Base-by-base conservation (phyloP, 1,140 invertebrate genomes). In the Philaenus spumarius region DNA sequence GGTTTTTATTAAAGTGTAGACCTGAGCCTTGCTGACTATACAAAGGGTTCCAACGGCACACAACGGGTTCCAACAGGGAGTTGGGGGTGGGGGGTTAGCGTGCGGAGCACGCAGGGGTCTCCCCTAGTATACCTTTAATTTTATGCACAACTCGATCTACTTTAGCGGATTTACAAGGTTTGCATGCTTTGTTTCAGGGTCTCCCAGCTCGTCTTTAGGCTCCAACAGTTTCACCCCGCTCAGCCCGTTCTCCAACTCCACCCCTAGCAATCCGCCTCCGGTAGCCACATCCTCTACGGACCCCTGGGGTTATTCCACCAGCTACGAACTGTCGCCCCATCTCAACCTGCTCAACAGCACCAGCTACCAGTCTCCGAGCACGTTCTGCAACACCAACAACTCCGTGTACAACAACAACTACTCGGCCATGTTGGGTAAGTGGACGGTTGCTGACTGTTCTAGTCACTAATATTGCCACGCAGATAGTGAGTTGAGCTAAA, bases 271-370 rank as follows among this genome's bases (percentile, higher is more conserved):
- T 2, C 79, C 83, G 2, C 83, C 85, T 0, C 74, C 79, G 0
- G 80, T 81, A 20, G 45, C 62, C 1, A 51, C 61, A 7, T 45
- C 56, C 9, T 59, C 62, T 2, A 46, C 61, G 5, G 86, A 89
- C 63, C 83, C 85, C 3, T 89, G 87, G 86, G 77, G 78, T 0
- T 88, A 88, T 67, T 84, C 86, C 59, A 81, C 86, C 12, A 80
- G 85, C 0, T 51, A 57, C 22, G 52, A 62, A 46, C 67, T 89
- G 5, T 82, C 83, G 1, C 81, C 86, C 0, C 81, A 82, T 63
- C 63, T 85, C 26, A 81, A 88, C 61, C 68, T 85, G n/a, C 74
- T 88, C 6, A 87, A 83, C 48, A 82, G 85, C 1, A 79, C 84
- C 1, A 78, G 81, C 30, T 80, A 80, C 39, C 79, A 82, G 0